Percentiles rank a stretch among this genome's conserved stretches.
Evolutionary conservation across 2,113 vertebrate genomes (phyloP).

Genomic region (Dunckerocampus dactyliophorus): DNA sequence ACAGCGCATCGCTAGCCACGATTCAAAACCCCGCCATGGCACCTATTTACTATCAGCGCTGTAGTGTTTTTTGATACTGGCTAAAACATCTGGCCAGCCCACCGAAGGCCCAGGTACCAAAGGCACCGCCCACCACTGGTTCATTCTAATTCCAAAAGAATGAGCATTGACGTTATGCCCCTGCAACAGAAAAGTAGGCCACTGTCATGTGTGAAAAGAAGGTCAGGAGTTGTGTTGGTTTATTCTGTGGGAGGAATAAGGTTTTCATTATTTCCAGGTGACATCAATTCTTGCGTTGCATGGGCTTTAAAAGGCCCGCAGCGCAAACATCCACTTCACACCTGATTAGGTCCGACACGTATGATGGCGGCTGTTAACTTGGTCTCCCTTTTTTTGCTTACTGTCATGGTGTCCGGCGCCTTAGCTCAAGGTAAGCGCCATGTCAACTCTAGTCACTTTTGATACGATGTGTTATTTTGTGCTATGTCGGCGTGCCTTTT

Average conservation of each 20-base stretch:
- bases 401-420: constrained; percentile 14
- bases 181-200: constrained; percentile 31
- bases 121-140: no score
- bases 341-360: not conserved
- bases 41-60: no score
- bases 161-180: constrained; percentile 9
- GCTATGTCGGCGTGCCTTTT: constrained; percentile 1
- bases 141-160: not conserved
- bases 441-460: not conserved
- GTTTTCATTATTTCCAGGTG: constrained; percentile 33
- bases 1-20: no score
- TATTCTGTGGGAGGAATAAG: constrained; percentile 39
- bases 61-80: no score
- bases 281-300: not conserved
- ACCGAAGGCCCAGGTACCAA: no score
- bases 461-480: constrained; percentile 2
- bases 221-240: not conserved
- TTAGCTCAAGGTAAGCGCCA: constrained; percentile 41
- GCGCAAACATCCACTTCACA: constrained; percentile 5
- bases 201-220: constrained; percentile 21
- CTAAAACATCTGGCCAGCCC: no score
- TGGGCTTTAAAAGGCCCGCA: constrained; percentile 17
- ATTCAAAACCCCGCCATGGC: no score
- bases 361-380: constrained; percentile 27
- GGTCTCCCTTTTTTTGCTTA: constrained; percentile 22